Evolutionary conservation across 2,888 invertebrate genomes (phyloP).

Genomic region (Hedychridium roseum): DNA sequence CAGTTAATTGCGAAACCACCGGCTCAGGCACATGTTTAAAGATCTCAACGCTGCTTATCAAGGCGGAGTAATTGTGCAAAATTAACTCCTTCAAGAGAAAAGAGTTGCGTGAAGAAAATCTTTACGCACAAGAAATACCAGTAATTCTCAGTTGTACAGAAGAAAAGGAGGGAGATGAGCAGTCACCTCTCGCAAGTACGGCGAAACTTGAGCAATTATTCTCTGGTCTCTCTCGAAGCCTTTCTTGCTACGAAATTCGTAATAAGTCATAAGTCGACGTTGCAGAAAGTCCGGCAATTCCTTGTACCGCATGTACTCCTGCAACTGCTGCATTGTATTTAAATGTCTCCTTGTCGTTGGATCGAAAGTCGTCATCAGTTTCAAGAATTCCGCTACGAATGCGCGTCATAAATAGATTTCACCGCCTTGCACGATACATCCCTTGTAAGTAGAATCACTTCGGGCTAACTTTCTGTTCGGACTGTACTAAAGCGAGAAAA

Average conservation of each 20-base stretch:
- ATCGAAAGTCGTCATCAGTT: slow-evolving; percentile 41
- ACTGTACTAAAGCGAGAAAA: too few species aligned
- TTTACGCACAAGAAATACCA: neutral
- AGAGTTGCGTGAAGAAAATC: neutral
- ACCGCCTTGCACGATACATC: too few species aligned
- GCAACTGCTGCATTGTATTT: slow-evolving; percentile 55
- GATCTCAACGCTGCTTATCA: slow-evolving; percentile 58
- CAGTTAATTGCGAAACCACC: slow-evolving; percentile 50
- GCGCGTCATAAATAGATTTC: too few species aligned
- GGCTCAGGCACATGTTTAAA: slow-evolving; percentile 57
- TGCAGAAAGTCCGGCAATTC: slow-evolving; percentile 58
- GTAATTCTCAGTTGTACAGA: too few species aligned
- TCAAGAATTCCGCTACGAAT: slow-evolving; percentile 37
- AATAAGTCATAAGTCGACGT: slow-evolving; percentile 56
- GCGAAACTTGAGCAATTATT: slow-evolving; percentile 60
- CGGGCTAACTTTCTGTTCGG: too few species aligned
- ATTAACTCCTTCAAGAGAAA: slow-evolving; percentile 52
- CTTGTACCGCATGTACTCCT: slow-evolving; percentile 63
- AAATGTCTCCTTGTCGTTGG: slow-evolving; percentile 40
- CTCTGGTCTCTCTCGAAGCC: slow-evolving; percentile 59
- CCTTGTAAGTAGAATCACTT: too few species aligned
- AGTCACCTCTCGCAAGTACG: slow-evolving; percentile 56
- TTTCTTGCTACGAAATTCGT: slow-evolving; percentile 60
- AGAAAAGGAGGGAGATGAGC: too few species aligned
- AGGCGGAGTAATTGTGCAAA: slow-evolving; percentile 52